A percentile compares a stretch with the other conserved stretches of the same genome.
Evolutionary conservation across 2,113 vertebrate genomes (phyloP).

Genomic region (Apistogramma diplotaenia): DNA sequence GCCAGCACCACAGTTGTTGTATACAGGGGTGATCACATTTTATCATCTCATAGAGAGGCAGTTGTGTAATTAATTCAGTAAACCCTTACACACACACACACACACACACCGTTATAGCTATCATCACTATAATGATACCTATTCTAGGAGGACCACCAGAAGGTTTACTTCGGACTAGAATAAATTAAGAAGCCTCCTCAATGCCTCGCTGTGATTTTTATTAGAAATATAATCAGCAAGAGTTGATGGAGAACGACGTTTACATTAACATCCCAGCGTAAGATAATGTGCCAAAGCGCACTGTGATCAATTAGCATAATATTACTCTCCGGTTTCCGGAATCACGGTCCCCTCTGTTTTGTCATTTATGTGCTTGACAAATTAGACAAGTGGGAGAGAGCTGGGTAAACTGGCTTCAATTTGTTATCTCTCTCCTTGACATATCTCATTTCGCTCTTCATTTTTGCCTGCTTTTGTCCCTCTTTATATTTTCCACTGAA

Average conservation of each 20-base stretch:
- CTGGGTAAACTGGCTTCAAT: neutral
- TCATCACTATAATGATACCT: neutral
- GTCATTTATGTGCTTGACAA: slow-evolving; percentile 7
- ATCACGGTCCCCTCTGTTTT: neutral
- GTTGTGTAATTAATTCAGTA: slow-evolving; percentile 8
- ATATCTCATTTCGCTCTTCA: neutral
- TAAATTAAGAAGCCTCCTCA: neutral
- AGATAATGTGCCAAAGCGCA: neutral
- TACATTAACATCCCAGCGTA: neutral
- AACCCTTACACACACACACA: neutral
- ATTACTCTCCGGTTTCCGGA: neutral
- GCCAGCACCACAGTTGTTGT: neutral
- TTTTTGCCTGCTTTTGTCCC: neutral
- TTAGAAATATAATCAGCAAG: slow-evolving; percentile 20
- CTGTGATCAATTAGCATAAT: slow-evolving; percentile 1
- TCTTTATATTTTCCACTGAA: neutral
- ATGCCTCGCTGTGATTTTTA: slow-evolving; percentile 15
- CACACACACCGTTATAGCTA: neutral
- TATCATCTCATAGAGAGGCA: slow-evolving; percentile 1
- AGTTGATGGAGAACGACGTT: neutral
- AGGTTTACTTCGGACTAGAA: slow-evolving; percentile 8
- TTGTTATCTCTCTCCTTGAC: neutral
- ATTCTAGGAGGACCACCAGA: neutral
- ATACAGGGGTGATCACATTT: neutral
- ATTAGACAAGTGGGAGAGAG: neutral